Base-by-base conservation (phyloP, 2,113 vertebrate species). In the Myrmecobius fasciatus region DNA sequence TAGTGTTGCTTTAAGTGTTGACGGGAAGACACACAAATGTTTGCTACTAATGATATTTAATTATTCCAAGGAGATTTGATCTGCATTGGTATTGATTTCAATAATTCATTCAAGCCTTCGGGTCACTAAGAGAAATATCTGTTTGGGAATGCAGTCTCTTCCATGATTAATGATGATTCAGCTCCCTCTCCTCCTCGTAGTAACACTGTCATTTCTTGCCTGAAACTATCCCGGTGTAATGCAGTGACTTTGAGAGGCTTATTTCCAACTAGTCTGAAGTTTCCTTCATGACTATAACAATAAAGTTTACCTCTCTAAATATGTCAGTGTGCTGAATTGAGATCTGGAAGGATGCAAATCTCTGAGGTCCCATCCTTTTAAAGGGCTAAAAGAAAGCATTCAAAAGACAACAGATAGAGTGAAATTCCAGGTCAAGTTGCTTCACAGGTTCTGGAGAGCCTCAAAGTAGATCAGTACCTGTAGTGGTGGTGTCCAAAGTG, bases 61-160 rank as follows among this genome's bases (percentile, higher is more conserved):
- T 98, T 98, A 98, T 98, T 97, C 98, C 49, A 36, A 83, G 96
- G 98, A 97, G 97, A 94, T 83, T 24, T 95, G 93, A 93, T 95
- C 90, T 93, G 89, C 91, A 1, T 89, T 90, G 95, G 91, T 92
- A 88, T 43, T 83, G 95, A 96, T 97, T 94, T 98, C 96, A 97
- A 96, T 98, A 97, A 98, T 98, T 98, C 97, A 98, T 96, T 97
- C 96, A 51, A 95, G 97, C 96, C 97, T 98, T 96, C 94, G 95
- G 97, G 97, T 98, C 97, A 97, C 93, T 95, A 96, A 97, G 97
- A 97, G 96, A 98, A 98, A 97, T 97, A 97, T 94, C 97, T 97
- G 97, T 96, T 96, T 95, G 92, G 96, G 97, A 98, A 97, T 89
- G 56, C 83, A 91, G 3, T 36, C 91, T 96, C 89, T 46, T 97